phyloP scores from a whole-genome alignment of 2,797 vertebrate genomes.

The Rhodeus uyekii region DNA sequence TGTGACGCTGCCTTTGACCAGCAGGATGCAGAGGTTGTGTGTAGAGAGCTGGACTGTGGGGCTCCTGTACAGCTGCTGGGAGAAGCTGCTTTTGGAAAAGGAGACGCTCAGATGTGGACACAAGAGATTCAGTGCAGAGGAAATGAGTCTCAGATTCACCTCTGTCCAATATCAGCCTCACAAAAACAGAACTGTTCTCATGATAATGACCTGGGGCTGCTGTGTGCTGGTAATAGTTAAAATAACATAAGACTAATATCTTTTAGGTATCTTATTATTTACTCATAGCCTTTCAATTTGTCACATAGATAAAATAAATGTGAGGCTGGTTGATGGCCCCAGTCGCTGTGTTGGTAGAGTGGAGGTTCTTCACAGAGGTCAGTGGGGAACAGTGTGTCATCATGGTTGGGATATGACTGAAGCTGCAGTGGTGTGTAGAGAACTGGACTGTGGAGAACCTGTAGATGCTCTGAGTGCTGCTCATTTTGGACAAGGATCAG shows the following conservation, averaged over 20 bases:
- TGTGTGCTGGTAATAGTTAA: not conserved
- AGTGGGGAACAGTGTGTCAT: not conserved
- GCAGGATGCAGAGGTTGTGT: too few species aligned
- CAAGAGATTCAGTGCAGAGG: conserved; percentile 54
- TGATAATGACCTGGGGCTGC: conserved; percentile 43
- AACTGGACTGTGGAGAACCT: not conserved
- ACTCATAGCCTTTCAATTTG: not conserved
- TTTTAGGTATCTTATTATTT: not conserved
- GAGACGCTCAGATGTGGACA: conserved; percentile 5
- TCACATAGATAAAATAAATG: not conserved
- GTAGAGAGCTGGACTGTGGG: too few species aligned
- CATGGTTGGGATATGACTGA: accelerated
- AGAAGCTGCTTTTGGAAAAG: conserved; percentile 17
- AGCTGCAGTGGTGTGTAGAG: conserved; percentile 5
- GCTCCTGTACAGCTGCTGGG: too few species aligned
- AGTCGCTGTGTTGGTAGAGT: conserved; percentile 1
- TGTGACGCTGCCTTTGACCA: too few species aligned
- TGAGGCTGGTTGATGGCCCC: not conserved
- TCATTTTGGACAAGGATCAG: not conserved
- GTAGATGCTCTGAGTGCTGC: not conserved
- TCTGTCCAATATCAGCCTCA: not conserved
- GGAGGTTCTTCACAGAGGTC: not conserved
- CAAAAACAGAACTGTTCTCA: conserved; percentile 46
- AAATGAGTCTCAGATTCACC: not conserved
- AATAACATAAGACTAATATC: not conserved